Evolutionary conservation across 1,140 invertebrate genomes (phyloP), one percentile per base, ranked within the genome.

Genomic region (Ladona fulva): DNA sequence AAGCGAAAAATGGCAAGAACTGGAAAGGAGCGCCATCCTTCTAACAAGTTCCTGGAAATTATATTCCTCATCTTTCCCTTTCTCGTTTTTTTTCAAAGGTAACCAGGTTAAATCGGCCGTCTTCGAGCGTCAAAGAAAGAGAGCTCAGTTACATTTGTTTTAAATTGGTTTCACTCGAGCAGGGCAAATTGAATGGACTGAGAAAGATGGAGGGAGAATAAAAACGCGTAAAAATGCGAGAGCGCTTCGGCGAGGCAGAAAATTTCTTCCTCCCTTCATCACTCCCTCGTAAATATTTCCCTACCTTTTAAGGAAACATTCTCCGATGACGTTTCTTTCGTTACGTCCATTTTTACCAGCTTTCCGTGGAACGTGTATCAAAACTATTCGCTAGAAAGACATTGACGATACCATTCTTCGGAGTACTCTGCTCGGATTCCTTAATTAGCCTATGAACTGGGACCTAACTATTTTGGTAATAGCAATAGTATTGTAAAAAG

Each of bases 111-210:
- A 66, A 66, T 66, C 44, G 19, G 44, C 44, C 44, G 44, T 52
- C n/a, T 66, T 66, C 52, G 52, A 66, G n/a, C 52, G 52, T 66
- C 52, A 66, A 66, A 66, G 52, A 66, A 66, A 66, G 52, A 66
- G 52, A 66, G 52, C 52, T 66, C 52, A 66, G 52, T 66, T 66
- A 66, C 52, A 66, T 66, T 66, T 66, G 52, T 66, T 66, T 66
- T 66, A 66, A 66, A 66, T 66, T 66, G 52, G 52, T 66, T 66
- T 66, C 52, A 52, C 44, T 52, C 44, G 44, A 52, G 44, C 44
- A 52, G 52, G 8, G 52, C 3, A 66, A 66, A 66, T 66, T 66
- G 12, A 66, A 66, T 66, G 52, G 52, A 11, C 10, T 52, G 44
- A 52, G 44, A 22, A 66, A 22, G 3, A 66, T 19, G 52, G 52